Percentiles rank a stretch among this genome's conserved stretches.
phyloP scores from a whole-genome alignment of 2,888 invertebrate species.

The Mythimna ferrago region DNA sequence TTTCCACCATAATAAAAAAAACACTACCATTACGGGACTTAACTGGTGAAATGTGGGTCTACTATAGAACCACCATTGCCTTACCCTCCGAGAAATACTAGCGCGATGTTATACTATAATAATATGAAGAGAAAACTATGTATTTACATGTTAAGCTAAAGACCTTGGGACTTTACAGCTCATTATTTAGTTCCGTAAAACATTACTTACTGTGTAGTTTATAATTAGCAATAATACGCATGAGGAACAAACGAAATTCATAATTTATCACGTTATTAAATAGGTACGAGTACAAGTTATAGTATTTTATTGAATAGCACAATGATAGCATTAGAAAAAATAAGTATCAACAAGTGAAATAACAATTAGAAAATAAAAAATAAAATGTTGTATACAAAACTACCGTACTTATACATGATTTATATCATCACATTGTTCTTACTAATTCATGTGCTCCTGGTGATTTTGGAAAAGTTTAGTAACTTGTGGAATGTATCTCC shows the following conservation, averaged over 20 bases:
- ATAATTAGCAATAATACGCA: constrained; percentile 31
- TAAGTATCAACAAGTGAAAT: background rate
- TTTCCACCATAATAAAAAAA: no score
- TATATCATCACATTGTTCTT: background rate
- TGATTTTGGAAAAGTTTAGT: background rate
- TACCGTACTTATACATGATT: background rate
- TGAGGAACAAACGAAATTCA: constrained; percentile 14
- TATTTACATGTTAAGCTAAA: background rate
- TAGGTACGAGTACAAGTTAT: no score
- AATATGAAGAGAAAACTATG: no score
- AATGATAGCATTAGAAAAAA: constrained; percentile 1
- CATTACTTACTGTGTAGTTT: constrained; percentile 7
- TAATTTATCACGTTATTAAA: constrained; percentile 1
- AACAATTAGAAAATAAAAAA: background rate
- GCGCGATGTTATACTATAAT: no score
- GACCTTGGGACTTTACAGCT: background rate
- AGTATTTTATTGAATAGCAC: background rate
- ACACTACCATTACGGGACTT: no score
- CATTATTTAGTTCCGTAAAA: constrained; percentile 3
- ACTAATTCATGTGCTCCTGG: background rate
- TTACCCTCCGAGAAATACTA: no score
- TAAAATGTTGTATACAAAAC: constrained; percentile 30
- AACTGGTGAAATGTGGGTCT: no score
- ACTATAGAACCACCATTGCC: no score
- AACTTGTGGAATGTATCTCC: background rate